Conservation (phyloP, 2,797 vertebrate genomes). For the Halcyon smyrnensis region DNA sequence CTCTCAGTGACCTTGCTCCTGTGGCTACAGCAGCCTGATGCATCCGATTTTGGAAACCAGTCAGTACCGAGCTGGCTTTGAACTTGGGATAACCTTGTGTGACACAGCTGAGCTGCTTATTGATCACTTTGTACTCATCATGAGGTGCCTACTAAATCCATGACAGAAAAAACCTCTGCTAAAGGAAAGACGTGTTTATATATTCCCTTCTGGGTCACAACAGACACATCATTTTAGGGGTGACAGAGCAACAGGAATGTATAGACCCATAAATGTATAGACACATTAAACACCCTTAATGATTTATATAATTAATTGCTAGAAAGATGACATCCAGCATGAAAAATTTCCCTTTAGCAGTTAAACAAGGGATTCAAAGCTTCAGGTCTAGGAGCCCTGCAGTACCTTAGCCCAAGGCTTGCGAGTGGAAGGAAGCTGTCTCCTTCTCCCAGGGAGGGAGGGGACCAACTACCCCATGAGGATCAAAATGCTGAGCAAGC, state of each 20-base stretch:
- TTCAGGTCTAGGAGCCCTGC: neutral
- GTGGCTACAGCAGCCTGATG: neutral
- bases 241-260: neutral
- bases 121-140: neutral
- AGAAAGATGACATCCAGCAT: neutral
- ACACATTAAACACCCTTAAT: neutral
- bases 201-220: neutral
- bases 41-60: conserved; percentile 5
- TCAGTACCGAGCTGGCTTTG: neutral
- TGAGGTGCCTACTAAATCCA: neutral
- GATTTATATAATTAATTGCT: neutral
- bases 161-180: neutral
- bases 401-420: neutral
- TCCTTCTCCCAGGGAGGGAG: neutral
- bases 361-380: neutral
- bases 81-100: conserved; percentile 51
- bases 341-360: neutral
- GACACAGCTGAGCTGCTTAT: conserved; percentile 35
- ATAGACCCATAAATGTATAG: neutral
- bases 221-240: neutral
- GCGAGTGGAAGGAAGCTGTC: neutral
- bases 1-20: conserved; percentile 32
- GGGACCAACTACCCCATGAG: neutral
- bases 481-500: neutral
- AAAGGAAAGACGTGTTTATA: neutral